A percentile compares a stretch with the other conserved stretches of the same genome.
These are phyloP conservation scores for Pelochelys cantorii DNA, from an alignment of 2,797 vertebrate genomes.

Conservation along the genomic window DNA sequence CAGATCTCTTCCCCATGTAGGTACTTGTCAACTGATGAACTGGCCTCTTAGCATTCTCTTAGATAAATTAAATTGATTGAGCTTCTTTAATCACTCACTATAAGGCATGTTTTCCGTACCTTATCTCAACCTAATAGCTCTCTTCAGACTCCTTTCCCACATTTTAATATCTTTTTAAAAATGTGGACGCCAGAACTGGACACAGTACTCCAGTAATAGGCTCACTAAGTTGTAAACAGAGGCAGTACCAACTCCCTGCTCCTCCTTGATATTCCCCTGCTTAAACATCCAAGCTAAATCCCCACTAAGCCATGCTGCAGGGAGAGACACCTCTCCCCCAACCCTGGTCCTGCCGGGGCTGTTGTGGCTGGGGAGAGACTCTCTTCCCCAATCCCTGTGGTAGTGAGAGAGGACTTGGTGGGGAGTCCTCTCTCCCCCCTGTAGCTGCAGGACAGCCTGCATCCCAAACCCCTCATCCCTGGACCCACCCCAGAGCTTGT, in stretches of 20 bases:
- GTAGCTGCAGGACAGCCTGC: no score
- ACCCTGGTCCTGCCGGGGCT: no score
- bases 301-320: no score
- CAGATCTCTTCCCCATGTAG: conserved; percentile 36
- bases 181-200: conserved; percentile 54
- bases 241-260: background rate
- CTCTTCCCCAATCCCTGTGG: no score
- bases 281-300: conserved; percentile 49
- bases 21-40: conserved; percentile 42
- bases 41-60: conserved; percentile 57
- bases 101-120: conserved; percentile 61
- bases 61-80: conserved; percentile 60
- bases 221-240: conserved; percentile 43
- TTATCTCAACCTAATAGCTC: conserved; percentile 49
- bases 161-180: conserved; percentile 29
- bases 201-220: conserved; percentile 54
- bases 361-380: no score
- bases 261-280: conserved; percentile 39
- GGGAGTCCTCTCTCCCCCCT: no score
- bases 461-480: no score
- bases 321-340: no score
- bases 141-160: conserved; percentile 63
- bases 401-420: no score
- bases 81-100: conserved; percentile 47
- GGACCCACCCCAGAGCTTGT: no score